Evolutionary conservation across 2,888 invertebrate genomes (phyloP).

Genomic region (Leucania comma): DNA sequence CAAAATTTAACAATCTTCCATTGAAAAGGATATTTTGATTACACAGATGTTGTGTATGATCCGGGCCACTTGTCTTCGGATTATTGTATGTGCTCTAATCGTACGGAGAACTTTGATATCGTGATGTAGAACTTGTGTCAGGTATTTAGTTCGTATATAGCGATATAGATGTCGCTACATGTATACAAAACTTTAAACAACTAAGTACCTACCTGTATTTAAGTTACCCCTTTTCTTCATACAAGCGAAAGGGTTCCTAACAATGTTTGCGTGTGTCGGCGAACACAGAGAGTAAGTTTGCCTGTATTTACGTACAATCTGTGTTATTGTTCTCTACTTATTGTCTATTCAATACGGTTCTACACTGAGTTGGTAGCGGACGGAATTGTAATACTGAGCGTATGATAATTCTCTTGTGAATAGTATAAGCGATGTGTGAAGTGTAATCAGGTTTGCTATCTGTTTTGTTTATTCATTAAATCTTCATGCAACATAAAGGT

Average conservation of each 20-base stretch:
- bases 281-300: conserved; percentile 31
- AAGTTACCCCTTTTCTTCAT: conserved; percentile 18
- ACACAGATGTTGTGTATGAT: too few species aligned
- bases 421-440: conserved; percentile 4
- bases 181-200: conserved; percentile 14
- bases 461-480: not conserved
- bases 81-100: too few species aligned
- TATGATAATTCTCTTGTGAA: conserved; percentile 17
- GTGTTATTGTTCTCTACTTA: conserved; percentile 41
- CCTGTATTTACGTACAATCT: conserved; percentile 37
- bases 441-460: conserved; percentile 13
- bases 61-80: too few species aligned
- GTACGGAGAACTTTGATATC: too few species aligned
- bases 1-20: too few species aligned
- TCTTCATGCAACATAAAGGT: too few species aligned
- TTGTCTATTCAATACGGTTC: conserved; percentile 47
- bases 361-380: conserved; percentile 8
- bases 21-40: too few species aligned
- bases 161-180: too few species aligned
- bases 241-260: not conserved
- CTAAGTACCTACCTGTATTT: conserved; percentile 3
- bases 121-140: too few species aligned
- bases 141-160: too few species aligned
- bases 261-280: conserved; percentile 25
- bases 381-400: not conserved